These are phyloP conservation scores for Enteromius fasciolatus DNA, from an alignment of 2,797 vertebrate species.

Conservation along the genomic window DNA sequence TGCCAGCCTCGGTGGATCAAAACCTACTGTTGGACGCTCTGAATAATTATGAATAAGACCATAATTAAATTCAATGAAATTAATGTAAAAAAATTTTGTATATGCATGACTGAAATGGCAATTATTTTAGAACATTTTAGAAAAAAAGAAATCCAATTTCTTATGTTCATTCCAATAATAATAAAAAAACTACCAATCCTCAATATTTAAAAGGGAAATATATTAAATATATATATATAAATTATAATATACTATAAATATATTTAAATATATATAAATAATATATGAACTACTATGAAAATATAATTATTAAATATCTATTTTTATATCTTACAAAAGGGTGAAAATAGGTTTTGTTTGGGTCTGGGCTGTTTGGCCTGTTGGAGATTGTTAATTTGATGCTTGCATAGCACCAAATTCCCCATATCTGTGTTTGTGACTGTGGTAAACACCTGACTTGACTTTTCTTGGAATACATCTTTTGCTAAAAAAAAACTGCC, in stretches of 20 bases:
- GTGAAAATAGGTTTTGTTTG: background rate
- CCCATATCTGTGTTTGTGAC: constrained; percentile 25
- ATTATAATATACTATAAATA: background rate
- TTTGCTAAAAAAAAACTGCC: constrained; percentile 15
- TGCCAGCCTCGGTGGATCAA: constrained; percentile 59
- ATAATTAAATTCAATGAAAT: background rate
- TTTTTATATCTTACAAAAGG: background rate
- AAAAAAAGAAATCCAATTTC: background rate
- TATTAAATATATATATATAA: background rate
- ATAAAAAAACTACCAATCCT: background rate
- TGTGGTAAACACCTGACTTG: constrained; percentile 32
- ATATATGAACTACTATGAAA: background rate
- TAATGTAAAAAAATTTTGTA: too few species aligned
- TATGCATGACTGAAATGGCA: background rate
- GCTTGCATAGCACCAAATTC: constrained; percentile 40
- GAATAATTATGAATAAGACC: constrained; percentile 18
- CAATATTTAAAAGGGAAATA: background rate
- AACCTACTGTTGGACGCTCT: constrained; percentile 74
- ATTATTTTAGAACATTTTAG: background rate
- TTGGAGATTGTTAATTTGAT: constrained; percentile 16
- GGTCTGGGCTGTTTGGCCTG: background rate
- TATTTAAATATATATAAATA: too few species aligned
- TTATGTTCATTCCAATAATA: background rate
- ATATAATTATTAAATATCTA: too few species aligned
- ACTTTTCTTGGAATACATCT: background rate